These are phyloP conservation scores for Matsumyia berberina DNA, from an alignment of 2,888 invertebrate genomes.

Conservation along the genomic window DNA sequence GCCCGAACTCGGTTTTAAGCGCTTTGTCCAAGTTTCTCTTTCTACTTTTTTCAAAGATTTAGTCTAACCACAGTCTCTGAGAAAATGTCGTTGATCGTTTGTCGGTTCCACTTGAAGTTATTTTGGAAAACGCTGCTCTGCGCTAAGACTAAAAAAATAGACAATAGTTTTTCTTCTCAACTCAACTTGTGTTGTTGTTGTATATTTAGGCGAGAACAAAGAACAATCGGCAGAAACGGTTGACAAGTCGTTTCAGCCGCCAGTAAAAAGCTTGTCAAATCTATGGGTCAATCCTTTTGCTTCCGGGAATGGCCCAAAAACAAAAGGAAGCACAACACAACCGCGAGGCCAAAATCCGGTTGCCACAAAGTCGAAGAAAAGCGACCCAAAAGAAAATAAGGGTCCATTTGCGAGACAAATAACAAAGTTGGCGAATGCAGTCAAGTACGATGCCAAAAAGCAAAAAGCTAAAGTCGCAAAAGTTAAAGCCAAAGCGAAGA, in stretches of 20 bases:
- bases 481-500: constrained; percentile 69
- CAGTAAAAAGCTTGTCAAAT: constrained; percentile 72
- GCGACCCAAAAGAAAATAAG: constrained; percentile 43
- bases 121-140: constrained; percentile 67
- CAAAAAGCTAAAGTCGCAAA: constrained; percentile 79
- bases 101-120: not conserved
- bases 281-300: constrained; percentile 78
- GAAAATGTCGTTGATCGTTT: too few relatives aligned
- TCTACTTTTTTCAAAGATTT: too few relatives aligned
- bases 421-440: constrained; percentile 79
- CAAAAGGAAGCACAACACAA: constrained; percentile 71
- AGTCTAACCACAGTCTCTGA: too few relatives aligned
- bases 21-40: too few relatives aligned
- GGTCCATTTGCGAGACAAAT: constrained; percentile 79
- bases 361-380: constrained; percentile 34
- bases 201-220: constrained; percentile 59
- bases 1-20: too few relatives aligned
- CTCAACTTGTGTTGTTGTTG: constrained; percentile 38
- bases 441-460: constrained; percentile 79
- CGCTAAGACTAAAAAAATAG: constrained; percentile 9
- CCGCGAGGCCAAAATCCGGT: constrained; percentile 33
- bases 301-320: constrained; percentile 77
- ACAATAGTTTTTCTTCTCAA: not conserved
- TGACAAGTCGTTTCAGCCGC: constrained; percentile 72
- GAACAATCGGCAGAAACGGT: constrained; percentile 67